Evolutionary conservation across 2,888 invertebrate genomes (phyloP).

Genomic region (Caenorhabditis plicata): DNA sequence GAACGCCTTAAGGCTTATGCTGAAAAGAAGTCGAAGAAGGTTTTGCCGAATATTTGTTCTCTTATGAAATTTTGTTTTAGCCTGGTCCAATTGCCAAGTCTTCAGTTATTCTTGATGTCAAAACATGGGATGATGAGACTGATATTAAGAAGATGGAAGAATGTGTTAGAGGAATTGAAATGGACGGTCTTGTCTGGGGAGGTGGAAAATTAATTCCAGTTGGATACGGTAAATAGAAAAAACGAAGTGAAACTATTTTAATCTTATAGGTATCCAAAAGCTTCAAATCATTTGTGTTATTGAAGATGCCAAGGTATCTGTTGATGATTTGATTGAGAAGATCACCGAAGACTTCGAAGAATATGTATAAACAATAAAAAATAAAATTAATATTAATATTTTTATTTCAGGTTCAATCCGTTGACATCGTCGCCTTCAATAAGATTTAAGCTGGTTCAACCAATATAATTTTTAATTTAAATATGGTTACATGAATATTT

Average conservation of each 20-base stretch:
- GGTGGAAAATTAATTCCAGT: conserved; percentile 71
- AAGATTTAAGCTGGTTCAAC: too few relatives aligned
- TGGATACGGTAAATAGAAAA: conserved; percentile 34
- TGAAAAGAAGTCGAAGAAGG: conserved; percentile 90
- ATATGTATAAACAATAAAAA: too few relatives aligned
- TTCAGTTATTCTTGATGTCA: conserved; percentile 89
- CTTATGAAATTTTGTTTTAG: conserved; percentile 70
- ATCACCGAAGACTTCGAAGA: conserved; percentile 54
- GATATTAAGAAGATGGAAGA: conserved; percentile 86
- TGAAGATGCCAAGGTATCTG: conserved; percentile 62
- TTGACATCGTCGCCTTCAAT: conserved; percentile 64
- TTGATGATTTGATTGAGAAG: conserved; percentile 57
- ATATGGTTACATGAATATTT: not conserved
- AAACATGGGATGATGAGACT: conserved; percentile 95
- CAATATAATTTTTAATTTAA: not conserved
- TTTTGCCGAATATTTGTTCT: not conserved
- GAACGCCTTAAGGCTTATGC: conserved; percentile 87
- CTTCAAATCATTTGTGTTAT: conserved; percentile 61
- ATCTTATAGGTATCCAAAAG: conserved; percentile 55
- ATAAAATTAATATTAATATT: too few relatives aligned
- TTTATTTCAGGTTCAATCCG: conserved; percentile 58
- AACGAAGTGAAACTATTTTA: not conserved
- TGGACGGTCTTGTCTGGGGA: conserved; percentile 95
- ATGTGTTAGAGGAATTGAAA: conserved; percentile 77
- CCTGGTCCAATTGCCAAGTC: conserved; percentile 90